Conservation (phyloP, 2,113 vertebrate genomes). For the Paedocypris sp. region DNA sequence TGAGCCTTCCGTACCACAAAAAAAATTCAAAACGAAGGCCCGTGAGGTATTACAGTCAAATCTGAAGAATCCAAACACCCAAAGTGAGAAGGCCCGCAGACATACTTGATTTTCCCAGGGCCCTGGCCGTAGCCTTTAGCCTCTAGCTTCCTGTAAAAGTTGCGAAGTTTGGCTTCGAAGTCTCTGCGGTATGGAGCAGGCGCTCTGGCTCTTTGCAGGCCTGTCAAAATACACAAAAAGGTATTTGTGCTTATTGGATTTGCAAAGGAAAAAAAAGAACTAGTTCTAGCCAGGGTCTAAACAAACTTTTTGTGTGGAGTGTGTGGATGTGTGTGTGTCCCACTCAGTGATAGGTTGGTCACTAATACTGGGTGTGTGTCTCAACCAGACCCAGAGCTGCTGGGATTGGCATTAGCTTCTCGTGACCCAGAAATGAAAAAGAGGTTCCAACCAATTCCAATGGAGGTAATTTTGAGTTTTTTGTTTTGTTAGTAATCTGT, state of each 20-base stretch:
- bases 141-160: constrained; percentile 96
- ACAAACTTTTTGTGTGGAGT: too few species aligned
- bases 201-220: constrained; percentile 84
- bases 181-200: constrained; percentile 95
- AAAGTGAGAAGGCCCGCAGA: too few species aligned
- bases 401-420: too few species aligned
- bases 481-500: too few species aligned
- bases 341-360: too few species aligned
- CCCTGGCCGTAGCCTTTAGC: constrained; percentile 97
- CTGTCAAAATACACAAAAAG: constrained; percentile 48
- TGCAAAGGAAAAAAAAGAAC: too few species aligned
- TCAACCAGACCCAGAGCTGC: too few species aligned
- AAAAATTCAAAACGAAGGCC: background rate
- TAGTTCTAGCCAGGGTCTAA: too few species aligned
- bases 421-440: background rate
- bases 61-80: background rate
- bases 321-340: too few species aligned
- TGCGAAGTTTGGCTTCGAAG: constrained; percentile 95
- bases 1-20: constrained; percentile 61
- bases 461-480: background rate
- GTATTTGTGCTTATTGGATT: too few species aligned
- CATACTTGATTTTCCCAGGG: constrained; percentile 97
- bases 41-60: too few species aligned
- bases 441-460: background rate
- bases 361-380: too few species aligned